phyloP scores from a whole-genome alignment of 2,113 vertebrate genomes.

The Gallinago paraguaiae region DNA sequence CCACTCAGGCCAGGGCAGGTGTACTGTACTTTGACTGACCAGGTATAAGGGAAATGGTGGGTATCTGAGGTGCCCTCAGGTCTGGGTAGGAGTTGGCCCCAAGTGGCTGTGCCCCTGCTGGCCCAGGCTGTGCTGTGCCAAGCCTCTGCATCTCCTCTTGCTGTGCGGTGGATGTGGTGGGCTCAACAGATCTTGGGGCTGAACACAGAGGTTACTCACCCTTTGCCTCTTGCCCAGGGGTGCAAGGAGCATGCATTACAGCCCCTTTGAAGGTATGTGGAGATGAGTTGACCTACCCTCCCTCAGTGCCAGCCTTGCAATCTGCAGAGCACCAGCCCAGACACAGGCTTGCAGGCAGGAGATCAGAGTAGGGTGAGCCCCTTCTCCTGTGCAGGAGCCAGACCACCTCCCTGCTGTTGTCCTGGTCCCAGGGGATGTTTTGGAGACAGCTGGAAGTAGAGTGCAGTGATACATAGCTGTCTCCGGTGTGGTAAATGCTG shows the following conservation, averaged over 20 bases:
- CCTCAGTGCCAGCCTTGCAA: not conserved
- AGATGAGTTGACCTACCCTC: not conserved
- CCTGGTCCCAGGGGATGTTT: not conserved
- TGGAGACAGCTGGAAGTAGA: not conserved
- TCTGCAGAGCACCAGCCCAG: not conserved
- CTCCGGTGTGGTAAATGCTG: rapidly evolving
- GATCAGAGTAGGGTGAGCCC: not conserved
- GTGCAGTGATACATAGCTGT: not conserved
- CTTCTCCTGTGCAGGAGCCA: not conserved
- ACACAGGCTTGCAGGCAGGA: not conserved
- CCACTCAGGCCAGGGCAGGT: not conserved
- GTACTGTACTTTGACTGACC: not conserved
- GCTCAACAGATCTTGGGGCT: not conserved
- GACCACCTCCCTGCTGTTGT: not conserved
- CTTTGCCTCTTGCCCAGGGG: not conserved
- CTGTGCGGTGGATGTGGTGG: not conserved
- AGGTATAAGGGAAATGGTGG: not conserved
- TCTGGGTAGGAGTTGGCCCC: not conserved
- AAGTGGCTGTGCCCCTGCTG: not conserved
- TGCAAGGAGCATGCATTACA: not conserved
- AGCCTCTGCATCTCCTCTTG: not conserved
- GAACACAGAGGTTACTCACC: not conserved
- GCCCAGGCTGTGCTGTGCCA: not conserved
- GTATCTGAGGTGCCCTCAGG: not conserved
- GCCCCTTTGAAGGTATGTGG: not conserved